A percentile compares a stretch with the other conserved stretches of the same genome.
Conservation (phyloP, 1,140 invertebrate genomes). For the Magallana angulata region DNA sequence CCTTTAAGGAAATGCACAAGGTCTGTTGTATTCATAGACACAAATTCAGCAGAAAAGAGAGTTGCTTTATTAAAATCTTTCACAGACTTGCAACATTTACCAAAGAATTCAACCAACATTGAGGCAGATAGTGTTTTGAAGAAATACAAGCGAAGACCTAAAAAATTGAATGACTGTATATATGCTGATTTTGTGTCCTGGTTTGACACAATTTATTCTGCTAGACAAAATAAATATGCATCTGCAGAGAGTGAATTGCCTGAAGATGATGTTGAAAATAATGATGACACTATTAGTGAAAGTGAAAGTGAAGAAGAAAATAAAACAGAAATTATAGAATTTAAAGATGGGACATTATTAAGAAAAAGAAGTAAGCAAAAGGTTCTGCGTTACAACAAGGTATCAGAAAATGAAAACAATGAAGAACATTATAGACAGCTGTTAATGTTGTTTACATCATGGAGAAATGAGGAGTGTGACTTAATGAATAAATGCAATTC, state of each 20-base stretch:
- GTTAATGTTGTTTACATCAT: slow-evolving; percentile 4
- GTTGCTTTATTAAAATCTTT: slow-evolving; percentile 5
- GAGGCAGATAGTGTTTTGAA: slow-evolving; percentile 20
- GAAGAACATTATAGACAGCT: slow-evolving; percentile 24
- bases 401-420: background rate
- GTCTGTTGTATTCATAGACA: slow-evolving; percentile 33
- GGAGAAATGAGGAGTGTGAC: background rate
- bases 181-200: slow-evolving; percentile 32
- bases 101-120: slow-evolving; percentile 30
- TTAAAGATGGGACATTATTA: slow-evolving; percentile 44
- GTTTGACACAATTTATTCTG: background rate
- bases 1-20: slow-evolving; percentile 11
- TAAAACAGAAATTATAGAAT: background rate
- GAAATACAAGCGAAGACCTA: slow-evolving; percentile 30
- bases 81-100: background rate
- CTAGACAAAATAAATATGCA: no score
- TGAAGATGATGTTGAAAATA: slow-evolving; percentile 37
- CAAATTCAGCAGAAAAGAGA: slow-evolving; percentile 32
- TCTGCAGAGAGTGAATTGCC: background rate
- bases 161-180: background rate
- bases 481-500: background rate
- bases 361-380: slow-evolving; percentile 33
- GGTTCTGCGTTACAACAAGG: slow-evolving; percentile 30
- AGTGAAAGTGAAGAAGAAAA: background rate
- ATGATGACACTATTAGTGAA: background rate